Evolutionary conservation across 2,888 invertebrate species (phyloP), one percentile per base, ranked within the genome.

Genomic region (Hoplodrina blanda): DNA sequence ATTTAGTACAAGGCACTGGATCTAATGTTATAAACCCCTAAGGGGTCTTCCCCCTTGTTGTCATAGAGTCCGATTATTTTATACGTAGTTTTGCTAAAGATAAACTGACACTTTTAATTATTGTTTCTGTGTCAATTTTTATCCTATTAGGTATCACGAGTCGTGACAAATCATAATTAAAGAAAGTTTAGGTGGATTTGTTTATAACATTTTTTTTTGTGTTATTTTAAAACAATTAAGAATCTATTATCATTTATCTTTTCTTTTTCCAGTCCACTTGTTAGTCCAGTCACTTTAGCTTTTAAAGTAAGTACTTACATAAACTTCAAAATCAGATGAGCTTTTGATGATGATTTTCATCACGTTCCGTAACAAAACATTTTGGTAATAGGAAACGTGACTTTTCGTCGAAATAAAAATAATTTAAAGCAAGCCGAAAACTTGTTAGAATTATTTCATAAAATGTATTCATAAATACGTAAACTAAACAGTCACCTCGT

Each of bases 401-500:
- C 69, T 59, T 76, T 55, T 49, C 0, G 37, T 37, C 8, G 11
- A 56, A 69, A 61, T 37, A 11, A 50, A 59, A 57, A 59, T 62
- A 53, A 52, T 10, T 25, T 0, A 37, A 49, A 52, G 19, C 60
- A 53, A 69, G 15, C 11, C 33, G 46, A 44, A 62, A 60, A 33
- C 5, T 49, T 54, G 50, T 19, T 65, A 49, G 68, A 65, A 54
- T 50, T 50, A 68, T 60, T 64, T 62, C 53, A 50, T 63, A 50
- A 41, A 79, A 33, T 67, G 56, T 17, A 20, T 19, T 66, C 63
- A 52, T 80, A 65, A 62, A 74, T 66, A 76, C 59, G 53, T 53
- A 60, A 59, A 62, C 60, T 53, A 63, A 65, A 73, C 68, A 46
- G 72, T 80, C 81, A 73, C 80, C 83, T 83, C 71, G 64, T 70